phyloP scores from a whole-genome alignment of 2,113 vertebrate genomes.

The Lethenteron camtschaticum region DNA sequence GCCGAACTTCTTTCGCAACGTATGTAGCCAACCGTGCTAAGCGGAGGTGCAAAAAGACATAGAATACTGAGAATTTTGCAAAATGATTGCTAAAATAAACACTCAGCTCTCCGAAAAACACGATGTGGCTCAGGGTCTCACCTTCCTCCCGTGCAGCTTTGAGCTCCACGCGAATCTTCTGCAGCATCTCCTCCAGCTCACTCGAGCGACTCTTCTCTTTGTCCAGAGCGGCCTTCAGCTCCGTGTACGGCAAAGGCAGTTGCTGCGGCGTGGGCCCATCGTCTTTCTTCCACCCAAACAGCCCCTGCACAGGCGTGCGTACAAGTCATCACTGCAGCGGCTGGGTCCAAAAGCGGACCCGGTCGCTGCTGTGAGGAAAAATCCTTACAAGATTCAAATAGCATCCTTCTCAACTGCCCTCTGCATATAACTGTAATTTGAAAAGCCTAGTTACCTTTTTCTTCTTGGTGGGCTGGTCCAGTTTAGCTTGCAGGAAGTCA shows the following conservation, averaged over 20 bases:
- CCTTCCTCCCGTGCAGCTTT: slow-evolving; percentile 76
- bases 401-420: too few relatives aligned
- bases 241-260: slow-evolving; percentile 88
- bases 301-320: slow-evolving; percentile 42
- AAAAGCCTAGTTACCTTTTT: slow-evolving; percentile 51
- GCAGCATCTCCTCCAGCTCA: slow-evolving; percentile 79
- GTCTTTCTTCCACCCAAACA: slow-evolving; percentile 88
- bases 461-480: slow-evolving; percentile 95
- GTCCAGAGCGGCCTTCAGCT: slow-evolving; percentile 84
- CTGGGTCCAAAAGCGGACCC: too few relatives aligned
- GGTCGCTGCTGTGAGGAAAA: too few relatives aligned
- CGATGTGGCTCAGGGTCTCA: slow-evolving; percentile 13
- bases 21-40: too few relatives aligned
- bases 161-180: slow-evolving; percentile 86
- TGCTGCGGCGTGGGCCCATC: slow-evolving; percentile 72
- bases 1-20: too few relatives aligned
- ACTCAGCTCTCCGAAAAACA: too few relatives aligned
- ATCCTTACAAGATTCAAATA: too few relatives aligned
- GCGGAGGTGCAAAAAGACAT: neutral
- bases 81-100: neutral
- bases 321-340: too few relatives aligned
- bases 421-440: too few relatives aligned
- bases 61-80: neutral
- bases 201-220: slow-evolving; percentile 76
- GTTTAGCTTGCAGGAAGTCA: slow-evolving; percentile 91